Evolutionary conservation across 2,113 vertebrate species (phyloP).

Genomic region (Camelus bactrianus): DNA sequence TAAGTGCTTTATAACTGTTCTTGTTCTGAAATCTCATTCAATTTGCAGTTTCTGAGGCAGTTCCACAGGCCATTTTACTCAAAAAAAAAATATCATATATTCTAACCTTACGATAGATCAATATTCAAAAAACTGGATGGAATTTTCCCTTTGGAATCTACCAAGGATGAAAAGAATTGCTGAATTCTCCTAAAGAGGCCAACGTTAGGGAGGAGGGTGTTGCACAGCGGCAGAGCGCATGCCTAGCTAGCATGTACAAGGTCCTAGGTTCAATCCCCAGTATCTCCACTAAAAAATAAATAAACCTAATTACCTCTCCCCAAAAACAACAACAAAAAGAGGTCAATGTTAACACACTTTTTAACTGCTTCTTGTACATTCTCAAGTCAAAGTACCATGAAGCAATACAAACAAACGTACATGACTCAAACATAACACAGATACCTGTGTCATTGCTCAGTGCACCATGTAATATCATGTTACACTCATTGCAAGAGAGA

Average conservation of each 20-base stretch:
- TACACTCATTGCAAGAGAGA: background rate
- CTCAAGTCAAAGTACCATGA: conserved; percentile 43
- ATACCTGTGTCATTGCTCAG: background rate
- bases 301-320: too few species aligned
- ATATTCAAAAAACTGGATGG: background rate
- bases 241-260: too few species aligned
- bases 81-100: background rate
- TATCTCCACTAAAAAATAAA: too few species aligned
- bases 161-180: background rate
- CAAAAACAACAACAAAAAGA: background rate
- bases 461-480: background rate
- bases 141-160: conserved; percentile 43
- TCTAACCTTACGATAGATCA: background rate
- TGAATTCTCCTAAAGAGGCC: background rate
- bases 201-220: background rate
- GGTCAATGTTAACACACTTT: conserved; percentile 22
- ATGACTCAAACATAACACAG: conserved; percentile 13
- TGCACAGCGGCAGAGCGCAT: too few species aligned
- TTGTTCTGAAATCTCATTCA: background rate
- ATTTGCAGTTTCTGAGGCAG: background rate
- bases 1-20: background rate
- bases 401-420: conserved; percentile 12
- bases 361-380: background rate
- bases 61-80: background rate
- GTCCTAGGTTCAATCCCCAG: too few species aligned